Evolutionary conservation across 1,140 invertebrate genomes (phyloP), one percentile per base, ranked within the genome.

Genomic region (Zaprionus ornatus): DNA sequence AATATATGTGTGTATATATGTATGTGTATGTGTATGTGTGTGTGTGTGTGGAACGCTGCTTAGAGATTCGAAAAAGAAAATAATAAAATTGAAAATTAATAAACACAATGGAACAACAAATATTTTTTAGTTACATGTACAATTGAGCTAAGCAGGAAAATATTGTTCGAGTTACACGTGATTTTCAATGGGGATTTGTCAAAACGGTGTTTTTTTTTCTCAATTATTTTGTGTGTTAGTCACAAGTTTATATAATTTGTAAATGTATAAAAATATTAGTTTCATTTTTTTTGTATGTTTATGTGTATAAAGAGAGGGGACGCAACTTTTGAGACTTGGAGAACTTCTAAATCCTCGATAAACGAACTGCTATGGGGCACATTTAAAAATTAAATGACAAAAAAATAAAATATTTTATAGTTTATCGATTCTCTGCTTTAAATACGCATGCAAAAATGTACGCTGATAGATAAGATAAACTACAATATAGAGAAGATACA

Each of bases 381-480:
- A 17, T 32, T 63, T 52, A 15, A 59, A 55, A 35, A 45, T 57
- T 50, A 5, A 32, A 45, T 13, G 15, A 32, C 1, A 45, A 56
- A 9, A 19, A 23, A 29, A 25, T 35, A n/a, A 50, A 6, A 32
- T 25, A 61, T 45, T 59, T 15, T 17, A 45, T 48, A 61, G 29
- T 63, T 50, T 23, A 52, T 52, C 19, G 7, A 12, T 52, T 50
- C 12, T 56, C 3, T 55, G 55, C 23, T 55, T 17, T 62, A 76
- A 87, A 87, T 87, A 86, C 83, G 83, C 83, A 86, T 86, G 83
- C 83, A 86, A 73, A 56, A 40, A 55, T 59, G 71, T 32, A 62
- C 5, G n/a, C 42, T 64, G 35, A 29, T 70, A 63, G 67, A 66
- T 56, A 71, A 70, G 23, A 64, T 60, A 69, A 74, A 72, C 70